Evolutionary conservation across 2,113 vertebrate genomes (phyloP).

Genomic region (Paramisgurnus dabryanus): DNA sequence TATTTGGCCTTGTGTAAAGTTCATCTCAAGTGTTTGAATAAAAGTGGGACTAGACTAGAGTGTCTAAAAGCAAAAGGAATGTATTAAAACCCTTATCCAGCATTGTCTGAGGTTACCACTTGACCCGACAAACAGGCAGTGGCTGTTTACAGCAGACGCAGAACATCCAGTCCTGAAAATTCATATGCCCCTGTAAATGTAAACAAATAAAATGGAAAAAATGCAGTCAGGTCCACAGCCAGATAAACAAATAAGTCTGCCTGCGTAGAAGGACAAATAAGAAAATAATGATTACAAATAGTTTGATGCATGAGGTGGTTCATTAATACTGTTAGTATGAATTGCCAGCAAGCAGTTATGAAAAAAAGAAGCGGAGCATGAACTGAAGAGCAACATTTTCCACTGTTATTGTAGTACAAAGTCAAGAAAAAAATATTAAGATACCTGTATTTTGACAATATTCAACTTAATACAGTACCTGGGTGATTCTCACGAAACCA

Average conservation of each 20-base stretch:
- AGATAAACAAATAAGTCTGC: neutral
- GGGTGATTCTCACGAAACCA: too few species aligned
- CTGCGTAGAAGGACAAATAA: neutral
- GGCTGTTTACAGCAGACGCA: slow-evolving; percentile 5
- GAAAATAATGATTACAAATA: neutral
- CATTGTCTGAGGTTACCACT: neutral
- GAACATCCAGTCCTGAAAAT: slow-evolving; percentile 2
- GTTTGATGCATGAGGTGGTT: too few species aligned
- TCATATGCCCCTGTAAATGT: slow-evolving; percentile 20
- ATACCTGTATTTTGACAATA: neutral
- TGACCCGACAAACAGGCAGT: neutral
- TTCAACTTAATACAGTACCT: neutral
- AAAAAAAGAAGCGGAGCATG: too few species aligned
- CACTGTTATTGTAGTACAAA: too few species aligned
- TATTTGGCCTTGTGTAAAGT: neutral
- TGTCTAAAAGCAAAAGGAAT: neutral
- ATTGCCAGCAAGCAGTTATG: too few species aligned
- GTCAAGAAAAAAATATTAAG: too few species aligned
- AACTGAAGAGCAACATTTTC: too few species aligned
- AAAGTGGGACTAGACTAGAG: neutral
- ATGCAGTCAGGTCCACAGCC: slow-evolving; percentile 2
- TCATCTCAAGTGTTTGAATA: neutral
- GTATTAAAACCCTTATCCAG: neutral
- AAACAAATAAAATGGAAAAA: slow-evolving; percentile 24
- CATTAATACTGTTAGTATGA: too few species aligned